Conservation (phyloP, 2,113 vertebrate genomes). For the Marmota monax region DNA sequence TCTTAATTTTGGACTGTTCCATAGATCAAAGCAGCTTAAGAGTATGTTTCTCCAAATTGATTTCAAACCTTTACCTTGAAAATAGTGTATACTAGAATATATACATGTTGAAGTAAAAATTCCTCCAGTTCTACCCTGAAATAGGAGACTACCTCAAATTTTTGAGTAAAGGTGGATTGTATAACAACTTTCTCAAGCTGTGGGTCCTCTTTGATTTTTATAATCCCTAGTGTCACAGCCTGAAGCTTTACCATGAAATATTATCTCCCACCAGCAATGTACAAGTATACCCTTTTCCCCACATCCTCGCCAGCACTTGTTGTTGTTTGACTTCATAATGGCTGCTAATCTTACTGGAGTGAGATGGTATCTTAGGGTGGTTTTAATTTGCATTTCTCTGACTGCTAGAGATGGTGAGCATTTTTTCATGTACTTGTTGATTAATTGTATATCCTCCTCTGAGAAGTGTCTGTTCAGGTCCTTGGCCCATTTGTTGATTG, state of each 20-base stretch:
- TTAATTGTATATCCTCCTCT: too few species aligned
- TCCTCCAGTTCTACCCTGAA: background rate
- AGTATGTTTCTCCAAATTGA: constrained; percentile 38
- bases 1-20: background rate
- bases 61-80: background rate
- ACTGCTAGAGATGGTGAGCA: too few species aligned
- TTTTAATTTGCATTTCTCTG: too few species aligned
- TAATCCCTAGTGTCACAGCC: background rate
- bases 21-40: background rate
- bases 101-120: background rate
- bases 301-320: too few species aligned
- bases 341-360: too few species aligned
- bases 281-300: too few species aligned
- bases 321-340: too few species aligned
- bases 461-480: too few species aligned
- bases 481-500: too few species aligned
- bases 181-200: background rate
- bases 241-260: background rate
- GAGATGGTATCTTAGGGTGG: too few species aligned
- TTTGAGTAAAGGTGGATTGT: constrained; percentile 29
- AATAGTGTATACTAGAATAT: background rate
- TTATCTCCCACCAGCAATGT: too few species aligned
- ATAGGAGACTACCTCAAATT: background rate
- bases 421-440: too few species aligned
- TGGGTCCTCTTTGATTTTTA: constrained; percentile 2